A percentile compares a stretch with the other conserved stretches of the same genome.
Conservation (phyloP, 1,140 invertebrate species). For the Nylanderia fulva region DNA sequence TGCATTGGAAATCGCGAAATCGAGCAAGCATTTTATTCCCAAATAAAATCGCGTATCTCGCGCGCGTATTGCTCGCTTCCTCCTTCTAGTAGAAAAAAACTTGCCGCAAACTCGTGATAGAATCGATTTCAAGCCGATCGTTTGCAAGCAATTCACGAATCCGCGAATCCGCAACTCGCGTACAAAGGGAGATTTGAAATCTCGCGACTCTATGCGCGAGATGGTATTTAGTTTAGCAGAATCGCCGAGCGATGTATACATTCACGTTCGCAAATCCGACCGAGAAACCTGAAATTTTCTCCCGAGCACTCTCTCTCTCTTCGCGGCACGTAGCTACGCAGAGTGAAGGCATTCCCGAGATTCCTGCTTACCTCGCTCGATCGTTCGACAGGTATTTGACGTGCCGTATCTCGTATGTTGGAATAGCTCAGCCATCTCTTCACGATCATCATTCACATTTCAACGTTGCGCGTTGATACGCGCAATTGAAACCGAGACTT, state of each 20-base stretch:
- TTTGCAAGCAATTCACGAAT: conserved; percentile 20
- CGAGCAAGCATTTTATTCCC: not conserved
- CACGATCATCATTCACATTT: conserved; percentile 57
- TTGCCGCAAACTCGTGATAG: conserved; percentile 18
- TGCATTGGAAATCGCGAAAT: not conserved
- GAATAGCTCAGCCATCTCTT: conserved; percentile 36
- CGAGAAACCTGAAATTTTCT: conserved; percentile 69
- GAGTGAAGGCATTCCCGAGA: conserved; percentile 56
- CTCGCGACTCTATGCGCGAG: conserved; percentile 50
- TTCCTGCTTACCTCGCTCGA: conserved; percentile 57
- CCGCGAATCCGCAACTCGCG: not conserved
- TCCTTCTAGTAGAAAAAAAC: not conserved
- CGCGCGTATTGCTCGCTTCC: not conserved
- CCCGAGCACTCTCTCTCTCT: not conserved
- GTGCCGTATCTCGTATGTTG: conserved; percentile 57
- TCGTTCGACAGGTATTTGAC: conserved; percentile 70
- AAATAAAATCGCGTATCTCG: conserved; percentile 1
- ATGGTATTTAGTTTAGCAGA: conserved; percentile 64
- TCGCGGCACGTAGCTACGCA: conserved; percentile 48
- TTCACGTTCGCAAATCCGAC: conserved; percentile 43
- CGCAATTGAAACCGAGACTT: conserved; percentile 67
- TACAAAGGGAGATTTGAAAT: conserved; percentile 54
- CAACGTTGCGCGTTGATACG: conserved; percentile 47
- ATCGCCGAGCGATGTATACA: conserved; percentile 55
- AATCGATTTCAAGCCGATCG: not conserved